Conservation (phyloP, 2,797 vertebrate genomes). For the Hozukius guyotensis region DNA sequence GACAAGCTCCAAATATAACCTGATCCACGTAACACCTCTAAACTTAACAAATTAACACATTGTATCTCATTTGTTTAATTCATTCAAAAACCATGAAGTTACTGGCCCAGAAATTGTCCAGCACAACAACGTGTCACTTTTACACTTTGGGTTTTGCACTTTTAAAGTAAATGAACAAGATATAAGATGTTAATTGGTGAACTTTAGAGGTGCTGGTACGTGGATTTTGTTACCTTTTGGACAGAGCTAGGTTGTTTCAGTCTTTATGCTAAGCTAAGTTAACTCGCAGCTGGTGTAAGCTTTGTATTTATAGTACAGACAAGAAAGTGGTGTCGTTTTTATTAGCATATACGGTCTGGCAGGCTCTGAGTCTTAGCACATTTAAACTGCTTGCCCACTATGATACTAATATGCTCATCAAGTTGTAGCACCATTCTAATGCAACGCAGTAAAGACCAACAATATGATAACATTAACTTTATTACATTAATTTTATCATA, state of each 20-base stretch:
- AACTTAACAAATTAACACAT: background rate
- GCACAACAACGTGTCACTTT: background rate
- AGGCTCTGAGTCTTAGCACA: background rate
- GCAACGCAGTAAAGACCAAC: background rate
- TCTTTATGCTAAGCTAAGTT: background rate
- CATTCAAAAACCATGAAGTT: background rate
- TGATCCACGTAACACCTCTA: background rate
- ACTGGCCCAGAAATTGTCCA: background rate
- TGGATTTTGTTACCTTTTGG: background rate
- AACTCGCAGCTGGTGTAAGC: background rate
- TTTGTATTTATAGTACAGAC: background rate
- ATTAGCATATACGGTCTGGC: background rate
- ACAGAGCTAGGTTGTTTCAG: background rate
- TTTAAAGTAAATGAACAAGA: background rate
- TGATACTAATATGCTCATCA: background rate
- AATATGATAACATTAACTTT: background rate
- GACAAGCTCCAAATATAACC: background rate
- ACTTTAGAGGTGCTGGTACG: background rate
- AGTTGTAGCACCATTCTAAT: background rate
- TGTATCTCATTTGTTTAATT: background rate
- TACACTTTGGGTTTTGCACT: background rate
- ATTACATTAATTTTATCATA: background rate
- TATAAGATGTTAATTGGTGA: background rate
- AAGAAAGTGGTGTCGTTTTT: background rate
- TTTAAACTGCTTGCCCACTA: background rate